phyloP scores from a whole-genome alignment of 2,888 invertebrate species.

The Trissoscelio sp. region DNA sequence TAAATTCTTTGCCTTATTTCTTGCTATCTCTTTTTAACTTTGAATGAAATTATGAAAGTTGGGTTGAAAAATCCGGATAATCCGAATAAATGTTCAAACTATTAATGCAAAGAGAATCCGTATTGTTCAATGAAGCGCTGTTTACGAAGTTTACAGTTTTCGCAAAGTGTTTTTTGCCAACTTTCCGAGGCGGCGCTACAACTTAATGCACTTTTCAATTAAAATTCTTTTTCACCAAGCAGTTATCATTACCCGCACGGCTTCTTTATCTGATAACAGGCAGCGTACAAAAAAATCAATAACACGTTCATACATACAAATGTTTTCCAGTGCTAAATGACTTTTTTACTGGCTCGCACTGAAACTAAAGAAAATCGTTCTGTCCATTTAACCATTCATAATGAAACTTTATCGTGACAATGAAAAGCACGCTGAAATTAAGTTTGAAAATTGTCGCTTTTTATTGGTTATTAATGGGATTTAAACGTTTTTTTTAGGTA shows the following conservation, averaged over 20 bases:
- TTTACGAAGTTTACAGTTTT: slow-evolving; percentile 5
- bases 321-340: slow-evolving; percentile 23
- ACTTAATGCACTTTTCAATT: slow-evolving; percentile 15
- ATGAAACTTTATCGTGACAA: not conserved
- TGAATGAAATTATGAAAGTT: not conserved
- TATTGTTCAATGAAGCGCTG: not conserved
- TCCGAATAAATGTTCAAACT: not conserved
- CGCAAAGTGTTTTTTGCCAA: slow-evolving; percentile 3
- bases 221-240: slow-evolving; percentile 23
- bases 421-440: not conserved
- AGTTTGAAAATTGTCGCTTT: too few relatives aligned
- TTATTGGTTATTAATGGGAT: too few relatives aligned
- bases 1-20: too few relatives aligned
- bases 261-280: slow-evolving; percentile 46
- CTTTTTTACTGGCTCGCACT: slow-evolving; percentile 13
- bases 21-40: too few relatives aligned
- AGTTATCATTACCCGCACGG: slow-evolving; percentile 25
- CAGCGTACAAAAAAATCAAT: slow-evolving; percentile 21
- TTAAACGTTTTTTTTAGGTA: too few relatives aligned
- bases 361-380: not conserved
- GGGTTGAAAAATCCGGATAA: slow-evolving; percentile 5
- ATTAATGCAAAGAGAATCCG: not conserved
- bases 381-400: slow-evolving; percentile 11
- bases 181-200: not conserved
- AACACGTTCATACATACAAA: slow-evolving; percentile 32